Evolutionary conservation across 2,888 invertebrate species (phyloP).

Genomic region (Ectropis crepuscularia): DNA sequence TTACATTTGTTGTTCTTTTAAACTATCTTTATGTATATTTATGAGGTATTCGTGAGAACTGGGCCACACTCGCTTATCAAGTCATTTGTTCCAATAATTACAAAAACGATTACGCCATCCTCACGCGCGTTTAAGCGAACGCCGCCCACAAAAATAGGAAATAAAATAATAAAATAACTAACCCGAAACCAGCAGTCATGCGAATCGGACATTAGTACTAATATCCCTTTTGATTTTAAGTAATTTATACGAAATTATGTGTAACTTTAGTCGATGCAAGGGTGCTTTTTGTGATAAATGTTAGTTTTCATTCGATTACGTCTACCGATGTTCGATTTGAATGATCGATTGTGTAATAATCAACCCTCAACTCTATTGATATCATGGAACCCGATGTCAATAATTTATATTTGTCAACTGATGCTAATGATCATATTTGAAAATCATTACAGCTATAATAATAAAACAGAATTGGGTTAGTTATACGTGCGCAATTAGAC

Average conservation of each 20-base stretch:
- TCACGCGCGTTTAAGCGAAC: constrained; percentile 73
- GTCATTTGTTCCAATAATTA: constrained; percentile 77
- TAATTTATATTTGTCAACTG: constrained; percentile 27
- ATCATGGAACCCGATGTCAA: constrained; percentile 27
- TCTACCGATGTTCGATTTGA: constrained; percentile 64
- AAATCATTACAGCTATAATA: constrained; percentile 19
- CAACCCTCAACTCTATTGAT: constrained; percentile 46
- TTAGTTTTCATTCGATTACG: constrained; percentile 74
- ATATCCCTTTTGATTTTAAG: constrained; percentile 83
- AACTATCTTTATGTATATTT: no score
- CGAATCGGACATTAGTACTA: constrained; percentile 79
- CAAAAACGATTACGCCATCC: constrained; percentile 67
- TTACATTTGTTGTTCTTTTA: no score
- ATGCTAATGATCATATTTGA: constrained; percentile 26
- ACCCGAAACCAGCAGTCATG: constrained; percentile 71
- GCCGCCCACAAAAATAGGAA: constrained; percentile 69
- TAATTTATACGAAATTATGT: constrained; percentile 80
- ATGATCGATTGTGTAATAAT: constrained; percentile 71
- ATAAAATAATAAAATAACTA: constrained; percentile 76
- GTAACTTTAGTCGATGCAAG: constrained; percentile 57
- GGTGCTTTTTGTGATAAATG: constrained; percentile 68
- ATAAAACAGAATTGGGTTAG: constrained; percentile 19
- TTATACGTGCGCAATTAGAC: not conserved
- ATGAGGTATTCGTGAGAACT: constrained; percentile 59
- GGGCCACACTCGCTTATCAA: constrained; percentile 59